Evolutionary conservation across 2,797 vertebrate species (phyloP), one percentile per base, ranked within the genome.

Genomic region (Choloepus didactylus): DNA sequence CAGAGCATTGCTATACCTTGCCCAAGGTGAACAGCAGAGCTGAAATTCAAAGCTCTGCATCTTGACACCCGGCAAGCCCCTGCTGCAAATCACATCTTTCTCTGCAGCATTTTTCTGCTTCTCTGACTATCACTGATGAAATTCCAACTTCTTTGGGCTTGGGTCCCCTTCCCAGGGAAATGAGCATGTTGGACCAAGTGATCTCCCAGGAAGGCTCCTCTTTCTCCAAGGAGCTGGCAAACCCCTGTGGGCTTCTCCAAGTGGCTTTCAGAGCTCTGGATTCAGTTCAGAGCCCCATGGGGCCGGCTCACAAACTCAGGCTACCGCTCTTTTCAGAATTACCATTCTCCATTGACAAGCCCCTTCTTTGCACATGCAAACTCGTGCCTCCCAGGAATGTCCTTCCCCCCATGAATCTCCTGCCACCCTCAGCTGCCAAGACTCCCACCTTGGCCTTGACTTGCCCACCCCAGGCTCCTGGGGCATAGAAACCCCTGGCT

Each of bases 401-500:
- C 25, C 59, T 46, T 77, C 16, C 31, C 60, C 49, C 59, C 23
- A 2, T 16, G 0, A 70, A 5, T 2, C 73, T 2, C 44, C 27
- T 1, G 27, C 27, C 49, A 44, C 46, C 54, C 19, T 62, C 11
- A 12, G 27, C 62, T 62, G 14, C 72, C 54, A 11, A 67, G 67
- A 38, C 41, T 44, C 16, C 18, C 25, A 21, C 77, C 56, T 66
- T 12, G 41, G 64, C 44, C 70, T 70, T 3, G 0, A 27, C 44
- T 87, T 56, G 60, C 51, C 67, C 16, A 41, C 67, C 76, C 56
- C 23, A 16, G 56, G 19, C 96, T 92, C 88, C 85, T 72, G 70
- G 94, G 96, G 75, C 91, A 79, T 81, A 49, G 46, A 89, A 92
- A 59, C 14, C 54, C 69, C 94, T 70, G 60, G 51, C 94, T 85